Base-by-base conservation (phyloP, 2,888 invertebrate genomes). In the Ophion ventricosus region DNA sequence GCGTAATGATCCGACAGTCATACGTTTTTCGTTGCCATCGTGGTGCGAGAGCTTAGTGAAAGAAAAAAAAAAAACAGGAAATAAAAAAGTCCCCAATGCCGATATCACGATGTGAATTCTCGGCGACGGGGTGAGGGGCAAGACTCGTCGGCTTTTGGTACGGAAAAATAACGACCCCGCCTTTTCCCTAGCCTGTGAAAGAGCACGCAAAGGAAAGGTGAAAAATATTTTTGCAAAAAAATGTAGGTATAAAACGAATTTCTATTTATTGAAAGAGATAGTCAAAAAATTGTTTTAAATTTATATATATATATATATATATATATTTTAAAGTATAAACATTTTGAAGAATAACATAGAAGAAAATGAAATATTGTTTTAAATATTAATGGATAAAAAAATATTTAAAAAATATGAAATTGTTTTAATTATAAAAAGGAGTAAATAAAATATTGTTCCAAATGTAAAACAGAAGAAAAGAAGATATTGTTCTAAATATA, bases 1-100 rank as follows among this genome's bases (percentile, higher is more conserved):
- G 40, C 57, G 54, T 83, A 80, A 80, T 75, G 80, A 83, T 80
- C 75, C 20, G 70, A 75, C 25, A 43, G 40, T 49, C 49, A 63
- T 26, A 72, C 61, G 10, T 64, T 56, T 76, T 23, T 54, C 43
- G 11, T 59, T 23, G 23, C 49, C 23, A 10, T 23, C n/a, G 56
- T 4, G 56, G 56, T 10, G n/a, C 25, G 49, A 29, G 1, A 69
- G n/a, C 35, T 35, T 57, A 14, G 20, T 2, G 20, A 57, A n/a
- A 11, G 20, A 14, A 20, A 56, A 29, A 29, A 14, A 23, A n/a
- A 54, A 2, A 17, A 40, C n/a, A n/a, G 20, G 43, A n/a, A 49
- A 43, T 14, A 14, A 43, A 43, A 43, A 43, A 7, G 35, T 8
- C 2, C 35, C 8, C 35, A 8, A 35, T 69, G 14, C 29, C 43